A percentile compares a stretch with the other conserved stretches of the same genome.
These are phyloP conservation scores for Genyomyrus donnyi DNA, from an alignment of 2,113 vertebrate genomes.

Conservation along the genomic window DNA sequence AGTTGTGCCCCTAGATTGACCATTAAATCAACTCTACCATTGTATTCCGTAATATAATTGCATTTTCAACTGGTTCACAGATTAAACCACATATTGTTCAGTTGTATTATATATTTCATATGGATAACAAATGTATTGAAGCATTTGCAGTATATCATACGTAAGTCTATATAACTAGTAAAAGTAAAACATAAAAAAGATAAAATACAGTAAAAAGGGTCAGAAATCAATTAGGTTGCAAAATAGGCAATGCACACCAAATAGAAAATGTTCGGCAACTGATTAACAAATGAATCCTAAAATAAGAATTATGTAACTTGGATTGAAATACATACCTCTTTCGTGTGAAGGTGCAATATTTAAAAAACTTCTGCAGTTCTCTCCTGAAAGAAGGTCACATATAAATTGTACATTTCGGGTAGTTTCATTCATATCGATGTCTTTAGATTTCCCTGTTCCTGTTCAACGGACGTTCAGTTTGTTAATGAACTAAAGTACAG, in stretches of 20 bases:
- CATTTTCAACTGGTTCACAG: neutral
- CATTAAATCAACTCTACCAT: neutral
- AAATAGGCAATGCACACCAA: neutral
- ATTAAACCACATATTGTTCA: neutral
- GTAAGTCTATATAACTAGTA: neutral
- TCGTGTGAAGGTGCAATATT: constrained; percentile 73
- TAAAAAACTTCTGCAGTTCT: constrained; percentile 78
- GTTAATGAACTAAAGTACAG: neutral
- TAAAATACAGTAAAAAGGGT: neutral
- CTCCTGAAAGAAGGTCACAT: constrained; percentile 61
- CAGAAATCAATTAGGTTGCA: neutral
- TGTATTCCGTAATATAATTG: neutral
- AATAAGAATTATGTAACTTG: neutral
- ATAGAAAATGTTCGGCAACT: neutral
- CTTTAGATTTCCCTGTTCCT: neutral
- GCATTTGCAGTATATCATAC: neutral
- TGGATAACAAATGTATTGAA: neutral
- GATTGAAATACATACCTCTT: constrained; percentile 63
- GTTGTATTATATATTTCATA: neutral
- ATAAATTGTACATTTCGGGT: neutral
- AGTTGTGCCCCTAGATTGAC: neutral
- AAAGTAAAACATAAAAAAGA: neutral
- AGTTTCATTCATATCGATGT: neutral
- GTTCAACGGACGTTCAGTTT: neutral
- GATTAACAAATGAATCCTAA: neutral